A percentile compares a stretch with the other conserved stretches of the same genome.
Conservation (phyloP, 1,140 invertebrate genomes). For the Penaeus vannamei region DNA sequence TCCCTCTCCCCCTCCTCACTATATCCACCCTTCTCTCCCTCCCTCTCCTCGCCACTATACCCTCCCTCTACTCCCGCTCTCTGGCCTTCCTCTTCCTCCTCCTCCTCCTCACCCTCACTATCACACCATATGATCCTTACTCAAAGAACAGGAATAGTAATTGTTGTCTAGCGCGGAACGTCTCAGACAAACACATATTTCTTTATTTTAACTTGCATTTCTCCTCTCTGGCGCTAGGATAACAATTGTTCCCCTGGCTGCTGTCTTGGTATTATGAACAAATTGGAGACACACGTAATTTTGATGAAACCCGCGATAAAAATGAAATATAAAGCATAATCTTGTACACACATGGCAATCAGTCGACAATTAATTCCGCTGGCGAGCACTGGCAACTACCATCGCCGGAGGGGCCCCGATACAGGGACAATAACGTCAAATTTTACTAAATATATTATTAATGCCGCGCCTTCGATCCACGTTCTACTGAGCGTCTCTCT, state of each 20-base stretch:
- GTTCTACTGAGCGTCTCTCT: slow-evolving; percentile 31
- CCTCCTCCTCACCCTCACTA: too few relatives aligned
- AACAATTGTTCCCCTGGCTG: too few relatives aligned
- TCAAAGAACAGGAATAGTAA: too few relatives aligned
- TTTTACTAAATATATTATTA: slow-evolving; percentile 63
- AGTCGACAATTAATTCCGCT: slow-evolving; percentile 25
- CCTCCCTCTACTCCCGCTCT: background rate
- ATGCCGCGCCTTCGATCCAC: slow-evolving; percentile 56
- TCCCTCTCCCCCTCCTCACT: background rate
- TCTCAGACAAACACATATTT: too few relatives aligned
- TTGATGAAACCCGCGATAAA: background rate
- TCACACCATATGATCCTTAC: too few relatives aligned
- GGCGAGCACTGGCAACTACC: slow-evolving; percentile 42
- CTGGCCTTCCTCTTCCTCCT: too few relatives aligned
- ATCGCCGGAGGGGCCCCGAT: background rate
- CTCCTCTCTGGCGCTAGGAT: too few relatives aligned
- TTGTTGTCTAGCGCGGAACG: too few relatives aligned
- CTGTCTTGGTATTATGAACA: too few relatives aligned
- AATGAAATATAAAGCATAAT: background rate
- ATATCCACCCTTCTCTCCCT: background rate
- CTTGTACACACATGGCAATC: slow-evolving; percentile 1
- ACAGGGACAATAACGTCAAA: slow-evolving; percentile 60
- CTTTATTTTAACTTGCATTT: too few relatives aligned
- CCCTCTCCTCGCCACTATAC: background rate
- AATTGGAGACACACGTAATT: too few relatives aligned